These are phyloP conservation scores for Labrus mixtus DNA, from an alignment of 2,113 vertebrate species.

Conservation along the genomic window DNA sequence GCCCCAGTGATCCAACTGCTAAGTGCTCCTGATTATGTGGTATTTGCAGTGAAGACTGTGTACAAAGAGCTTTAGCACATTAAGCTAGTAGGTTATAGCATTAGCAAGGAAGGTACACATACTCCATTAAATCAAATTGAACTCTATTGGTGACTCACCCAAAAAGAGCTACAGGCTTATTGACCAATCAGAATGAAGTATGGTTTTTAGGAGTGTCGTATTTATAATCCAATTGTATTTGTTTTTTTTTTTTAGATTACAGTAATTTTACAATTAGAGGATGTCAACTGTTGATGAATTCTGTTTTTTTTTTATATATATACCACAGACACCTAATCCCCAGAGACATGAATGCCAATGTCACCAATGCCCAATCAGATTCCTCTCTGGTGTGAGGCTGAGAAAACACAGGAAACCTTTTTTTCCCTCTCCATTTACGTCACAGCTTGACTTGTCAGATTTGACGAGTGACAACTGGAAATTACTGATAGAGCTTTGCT, in stretches of 20 bases:
- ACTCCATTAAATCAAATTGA: too few relatives aligned
- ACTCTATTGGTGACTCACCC: too few relatives aligned
- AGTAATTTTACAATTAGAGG: too few relatives aligned
- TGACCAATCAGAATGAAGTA: too few relatives aligned
- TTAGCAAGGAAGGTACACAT: too few relatives aligned
- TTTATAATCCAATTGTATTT: too few relatives aligned
- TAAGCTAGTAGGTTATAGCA: too few relatives aligned
- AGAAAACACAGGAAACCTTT: constrained; percentile 61
- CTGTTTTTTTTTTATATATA: background rate
- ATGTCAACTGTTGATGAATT: constrained; percentile 27
- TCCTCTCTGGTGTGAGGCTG: constrained; percentile 50
- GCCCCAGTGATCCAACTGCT: background rate
- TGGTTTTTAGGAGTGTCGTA: too few relatives aligned
- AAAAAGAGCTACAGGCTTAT: too few relatives aligned
- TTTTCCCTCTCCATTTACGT: constrained; percentile 38
- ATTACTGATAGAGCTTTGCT: constrained; percentile 46
- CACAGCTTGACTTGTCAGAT: constrained; percentile 16
- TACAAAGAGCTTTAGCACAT: too few relatives aligned
- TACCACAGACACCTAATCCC: constrained; percentile 23
- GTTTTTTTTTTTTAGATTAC: too few relatives aligned
- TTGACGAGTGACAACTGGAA: constrained; percentile 61
- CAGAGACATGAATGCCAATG: constrained; percentile 35
- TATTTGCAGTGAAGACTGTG: too few relatives aligned
- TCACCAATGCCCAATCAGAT: constrained; percentile 63
- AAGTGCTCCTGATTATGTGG: constrained; percentile 2